Base-by-base conservation (phyloP, 1,140 invertebrate genomes). In the Melipona quadrifasciata region DNA sequence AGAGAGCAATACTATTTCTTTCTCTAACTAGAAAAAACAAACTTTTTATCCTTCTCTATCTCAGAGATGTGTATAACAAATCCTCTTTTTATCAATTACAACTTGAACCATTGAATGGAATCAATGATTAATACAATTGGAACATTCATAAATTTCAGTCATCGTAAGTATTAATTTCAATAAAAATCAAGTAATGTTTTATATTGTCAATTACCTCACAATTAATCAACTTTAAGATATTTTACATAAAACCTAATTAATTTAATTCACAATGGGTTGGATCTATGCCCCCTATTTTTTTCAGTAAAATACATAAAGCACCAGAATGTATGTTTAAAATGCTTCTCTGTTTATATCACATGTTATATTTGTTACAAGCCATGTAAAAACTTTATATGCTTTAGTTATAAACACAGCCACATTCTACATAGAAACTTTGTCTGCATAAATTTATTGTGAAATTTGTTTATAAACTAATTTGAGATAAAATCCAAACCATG, bases 381-480 rank as follows among this genome's bases (percentile, higher is more conserved):
- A 71, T 31, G 31, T 70, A 71, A 71, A 55, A 84, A 79, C 71
- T 79, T 83, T 61, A 68, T 89, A 86, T 64, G 72, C 51, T 84
- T 58, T 75, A 73, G 51, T 86, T 73, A 65, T 53, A 86, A 86
- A 81, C 80, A 89, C 85, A 81, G 72, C 85, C 74, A 57, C 71
- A 80, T 70, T 77, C 85, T 90, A 85, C 89, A 71, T 78, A 85
- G 57, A 89, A 65, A 89, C 68, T 64, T 73, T 57, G 78, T 77
- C 53, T 68, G 53, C 84, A 89, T 90, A 90, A 89, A 87, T 89
- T 55, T 51, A 74, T 79, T 75, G 70, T 80, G 70, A 84, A 89
- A 82, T 57, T 82, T 82, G 19, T 79, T 89, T 76, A 80, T 64
- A 80, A 80, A 64, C 31, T n/a, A 51, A 74, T 31, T 58, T 64